Evolutionary conservation across 92 coral and sea anemone species (phyloP), one percentile per base, ranked within the genome.

Genomic region (Galaxea fascicularis): DNA sequence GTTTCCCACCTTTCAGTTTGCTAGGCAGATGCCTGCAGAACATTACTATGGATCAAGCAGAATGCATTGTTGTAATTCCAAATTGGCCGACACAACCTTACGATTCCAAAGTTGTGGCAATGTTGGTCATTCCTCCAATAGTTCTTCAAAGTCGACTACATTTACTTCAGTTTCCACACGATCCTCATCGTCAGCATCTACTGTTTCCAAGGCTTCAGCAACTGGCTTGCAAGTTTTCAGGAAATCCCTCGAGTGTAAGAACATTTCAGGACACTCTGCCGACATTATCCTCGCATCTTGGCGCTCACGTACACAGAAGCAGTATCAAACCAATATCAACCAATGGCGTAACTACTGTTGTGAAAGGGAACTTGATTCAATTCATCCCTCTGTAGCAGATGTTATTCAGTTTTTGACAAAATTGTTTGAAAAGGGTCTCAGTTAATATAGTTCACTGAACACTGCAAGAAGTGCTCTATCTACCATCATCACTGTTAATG

Each of bases 51-150:
- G 41, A 35, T 35, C 41, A 35, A 35, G 41, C 41, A 35, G 41
- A 35, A 35, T 35, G 41, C 41, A 35, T 35, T 35, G 41, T 35
- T 35, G 6, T 6, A 35, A 35, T 35, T 35, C 2, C 41, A 35
- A 35, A 35, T 6, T 35, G 91, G 87, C 88, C 91, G 26, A 87
- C 88, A 45, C 93, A 90, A 63, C 71, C 74, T 20, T 90, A 86
- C 54, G 86, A 86, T 83, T 80, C 79, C 65, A 79, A 85, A 77
- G 86, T 89, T 27, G 75, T 89, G 88, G 85, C 67, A 39, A 89
- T 85, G 80, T 45, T 89, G 76, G 82, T 87, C 76, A 71, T 72
- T 69, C 83, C 35, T 52, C 24, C 86, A 28, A 30, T 73, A 7
- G 87, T 87, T 71, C 77, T 90, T 57, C 62, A 60, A 31, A 52